phyloP scores from a whole-genome alignment of 2,113 vertebrate species.

The Otocyon megalotis region DNA sequence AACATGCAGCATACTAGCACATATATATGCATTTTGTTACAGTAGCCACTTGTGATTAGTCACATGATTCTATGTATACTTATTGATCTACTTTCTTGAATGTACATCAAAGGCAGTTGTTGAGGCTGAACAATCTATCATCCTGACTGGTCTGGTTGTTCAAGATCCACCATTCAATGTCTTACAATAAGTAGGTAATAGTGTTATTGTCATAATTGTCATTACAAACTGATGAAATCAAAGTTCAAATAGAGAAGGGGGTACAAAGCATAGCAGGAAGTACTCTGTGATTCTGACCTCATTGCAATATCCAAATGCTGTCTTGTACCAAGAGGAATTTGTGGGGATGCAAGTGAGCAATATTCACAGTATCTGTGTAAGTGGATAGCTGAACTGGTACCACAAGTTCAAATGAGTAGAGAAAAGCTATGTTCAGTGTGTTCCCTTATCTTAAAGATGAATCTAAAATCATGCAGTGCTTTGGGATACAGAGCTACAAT shows the following conservation, averaged over 20 bases:
- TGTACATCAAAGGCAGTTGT: constrained; percentile 53
- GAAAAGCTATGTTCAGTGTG: not conserved
- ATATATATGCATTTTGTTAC: not conserved
- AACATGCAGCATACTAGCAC: not conserved
- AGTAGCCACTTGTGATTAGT: not conserved
- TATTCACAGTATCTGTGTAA: not conserved
- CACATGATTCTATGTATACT: not conserved
- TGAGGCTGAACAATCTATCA: constrained; percentile 38
- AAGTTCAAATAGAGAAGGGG: not conserved
- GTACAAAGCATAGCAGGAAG: not conserved
- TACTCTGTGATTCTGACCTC: not conserved
- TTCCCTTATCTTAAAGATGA: not conserved
- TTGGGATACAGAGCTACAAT: not conserved
- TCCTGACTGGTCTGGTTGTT: constrained; percentile 61
- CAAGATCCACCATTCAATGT: not conserved
- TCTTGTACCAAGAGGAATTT: not conserved
- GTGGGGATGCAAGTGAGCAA: not conserved
- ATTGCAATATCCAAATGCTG: not conserved
- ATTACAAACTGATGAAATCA: not conserved
- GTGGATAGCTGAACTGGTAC: not conserved
- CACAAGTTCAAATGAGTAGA: not conserved
- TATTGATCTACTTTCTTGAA: constrained; percentile 51
- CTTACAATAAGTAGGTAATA: not conserved
- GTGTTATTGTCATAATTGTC: not conserved
- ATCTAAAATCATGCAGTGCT: not conserved